phyloP scores from a whole-genome alignment of 2,888 invertebrate genomes.

The Melanostoma mellinum region DNA sequence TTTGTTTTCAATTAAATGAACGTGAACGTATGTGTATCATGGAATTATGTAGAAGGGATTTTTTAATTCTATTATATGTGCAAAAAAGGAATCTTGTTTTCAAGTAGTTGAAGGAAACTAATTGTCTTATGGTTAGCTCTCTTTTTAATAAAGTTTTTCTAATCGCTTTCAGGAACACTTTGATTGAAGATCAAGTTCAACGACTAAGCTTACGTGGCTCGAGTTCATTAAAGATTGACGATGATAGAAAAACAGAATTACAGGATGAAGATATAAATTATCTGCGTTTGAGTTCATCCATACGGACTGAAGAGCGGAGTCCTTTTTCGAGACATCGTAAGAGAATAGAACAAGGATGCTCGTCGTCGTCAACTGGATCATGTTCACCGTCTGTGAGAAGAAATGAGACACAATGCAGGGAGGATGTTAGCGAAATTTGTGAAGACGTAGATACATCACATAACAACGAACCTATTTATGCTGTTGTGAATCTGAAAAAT shows the following conservation, averaged over 20 bases:
- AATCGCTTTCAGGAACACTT: conserved; percentile 34
- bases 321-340: conserved; percentile 44
- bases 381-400: conserved; percentile 37
- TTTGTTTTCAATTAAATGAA: not conserved
- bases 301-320: conserved; percentile 40
- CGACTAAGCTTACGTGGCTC: conserved; percentile 75
- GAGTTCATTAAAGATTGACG: conserved; percentile 60
- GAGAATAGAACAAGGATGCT: conserved; percentile 39
- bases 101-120: conserved; percentile 27
- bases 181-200: conserved; percentile 75
- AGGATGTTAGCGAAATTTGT: conserved; percentile 41
- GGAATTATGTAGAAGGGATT: conserved; percentile 66
- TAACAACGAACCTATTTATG: conserved; percentile 77
- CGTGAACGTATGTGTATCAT: conserved; percentile 11
- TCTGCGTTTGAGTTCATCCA: conserved; percentile 55
- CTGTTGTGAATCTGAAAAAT: conserved; percentile 78
- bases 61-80: conserved; percentile 58
- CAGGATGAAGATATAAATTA: conserved; percentile 50
- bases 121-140: not conserved
- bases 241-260: conserved; percentile 30
- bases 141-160: not conserved
- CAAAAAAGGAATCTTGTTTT: conserved; percentile 44
- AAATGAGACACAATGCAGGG: conserved; percentile 44
- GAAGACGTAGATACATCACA: conserved; percentile 6
- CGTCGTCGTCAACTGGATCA: conserved; percentile 45